Evolutionary conservation across 1,140 invertebrate species (phyloP), one percentile per base, ranked within the genome.

Genomic region (Drosophila sturtevanti): DNA sequence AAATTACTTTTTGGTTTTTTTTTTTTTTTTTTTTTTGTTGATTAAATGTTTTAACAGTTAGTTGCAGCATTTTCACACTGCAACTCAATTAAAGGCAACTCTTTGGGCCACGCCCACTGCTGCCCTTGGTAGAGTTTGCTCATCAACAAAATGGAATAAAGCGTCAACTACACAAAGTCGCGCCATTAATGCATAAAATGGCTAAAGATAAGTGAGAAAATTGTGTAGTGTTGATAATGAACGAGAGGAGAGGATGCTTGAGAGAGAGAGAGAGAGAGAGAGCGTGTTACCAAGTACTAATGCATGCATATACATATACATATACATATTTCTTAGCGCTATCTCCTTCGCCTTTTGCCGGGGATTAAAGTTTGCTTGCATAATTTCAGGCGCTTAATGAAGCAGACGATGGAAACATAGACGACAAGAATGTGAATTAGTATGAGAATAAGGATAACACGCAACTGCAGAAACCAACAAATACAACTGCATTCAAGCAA

Each of bases 311-410:
- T 44, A 64, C 72, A 82, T 75, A 70, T 77, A 69, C 63, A 27
- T 14, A 51, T 44, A 65, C 77, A 31, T 63, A 74, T 63, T 18
- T 16, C 72, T 52, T 48, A 18, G 44, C 35, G 60, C 72, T 34
- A 22, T 27, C 18, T 60, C 24, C 11, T 68, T 69, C 56, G 74
- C 62, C 81, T 63, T 72, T 73, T 75, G 70, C 74, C 35, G 55
- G 16, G 78, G 81, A 86, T 81, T 78, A 81, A 86, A 86, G 79
- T 66, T 56, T 79, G 75, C 75, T 82, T 81, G 82, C 81, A 81
- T 85, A 84, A 80, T 85, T 80, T 35, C 69, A 71, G 63, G 54
- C 69, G 68, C 81, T 81, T 87, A 79, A 86, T 81, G 68, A 87
- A 81, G 68, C 70, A 48, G 59, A 31, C 63, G 44, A 54, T 59